phyloP scores from a whole-genome alignment of 2,113 vertebrate species.

The Clarias macrocephalus region DNA sequence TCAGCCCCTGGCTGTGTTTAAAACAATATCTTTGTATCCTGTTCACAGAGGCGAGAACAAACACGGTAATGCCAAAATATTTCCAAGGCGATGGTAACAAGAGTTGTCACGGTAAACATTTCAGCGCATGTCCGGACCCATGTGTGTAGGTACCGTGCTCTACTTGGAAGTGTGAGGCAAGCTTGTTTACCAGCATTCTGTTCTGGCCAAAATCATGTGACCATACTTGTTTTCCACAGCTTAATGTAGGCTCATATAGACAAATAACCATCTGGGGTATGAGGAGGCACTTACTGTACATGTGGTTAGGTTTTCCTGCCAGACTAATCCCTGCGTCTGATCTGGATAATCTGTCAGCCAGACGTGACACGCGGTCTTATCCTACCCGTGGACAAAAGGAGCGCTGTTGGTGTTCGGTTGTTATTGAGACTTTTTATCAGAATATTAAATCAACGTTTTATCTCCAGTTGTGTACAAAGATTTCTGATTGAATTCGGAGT shows the following conservation, averaged over 20 bases:
- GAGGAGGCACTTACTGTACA: slow-evolving; percentile 41
- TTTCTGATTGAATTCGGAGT: not conserved
- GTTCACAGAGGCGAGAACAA: not conserved
- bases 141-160: not conserved
- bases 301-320: slow-evolving; percentile 35
- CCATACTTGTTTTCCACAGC: slow-evolving; percentile 37
- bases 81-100: slow-evolving; percentile 1
- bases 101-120: slow-evolving; percentile 26
- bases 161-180: slow-evolving; percentile 25
- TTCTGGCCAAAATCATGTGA: slow-evolving; percentile 35
- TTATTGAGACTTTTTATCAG: not conserved
- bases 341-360: slow-evolving; percentile 66
- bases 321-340: slow-evolving; percentile 69
- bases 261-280: slow-evolving; percentile 32
- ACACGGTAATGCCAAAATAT: slow-evolving; percentile 25
- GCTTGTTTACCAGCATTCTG: slow-evolving; percentile 42
- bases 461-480: not conserved
- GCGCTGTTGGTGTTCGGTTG: not conserved
- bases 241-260: slow-evolving; percentile 23
- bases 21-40: not conserved
- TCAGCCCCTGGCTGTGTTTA: not conserved
- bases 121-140: not conserved
- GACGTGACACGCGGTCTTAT: slow-evolving; percentile 30
- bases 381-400: not conserved
- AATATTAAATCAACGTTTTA: not conserved